Conservation (phyloP, 2,797 vertebrate species). For the Leuciscus waleckii region DNA sequence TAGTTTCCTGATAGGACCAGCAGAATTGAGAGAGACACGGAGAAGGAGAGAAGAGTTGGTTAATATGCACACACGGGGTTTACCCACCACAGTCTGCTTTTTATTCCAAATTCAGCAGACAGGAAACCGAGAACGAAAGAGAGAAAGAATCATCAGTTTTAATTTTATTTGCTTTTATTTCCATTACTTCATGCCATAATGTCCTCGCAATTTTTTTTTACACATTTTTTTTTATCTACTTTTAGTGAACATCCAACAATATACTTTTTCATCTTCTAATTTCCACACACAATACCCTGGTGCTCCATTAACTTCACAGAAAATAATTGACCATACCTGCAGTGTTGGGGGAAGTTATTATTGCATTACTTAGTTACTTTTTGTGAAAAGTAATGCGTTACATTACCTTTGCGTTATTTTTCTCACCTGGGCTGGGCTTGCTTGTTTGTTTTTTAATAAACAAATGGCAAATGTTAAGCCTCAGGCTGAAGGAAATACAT, state of each 20-base stretch:
- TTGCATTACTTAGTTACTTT: too few relatives aligned
- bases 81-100: background rate
- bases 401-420: too few relatives aligned
- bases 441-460: too few relatives aligned
- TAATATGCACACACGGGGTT: slow-evolving; percentile 8
- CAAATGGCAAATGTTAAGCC: too few relatives aligned
- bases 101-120: slow-evolving; percentile 22
- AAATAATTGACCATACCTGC: background rate
- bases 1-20: background rate
- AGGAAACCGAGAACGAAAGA: slow-evolving; percentile 16
- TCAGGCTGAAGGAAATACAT: too few relatives aligned
- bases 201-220: background rate
- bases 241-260: background rate
- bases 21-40: background rate
- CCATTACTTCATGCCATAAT: background rate
- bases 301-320: background rate
- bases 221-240: background rate
- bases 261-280: background rate
- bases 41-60: background rate
- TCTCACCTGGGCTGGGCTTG: too few relatives aligned
- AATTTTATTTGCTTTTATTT: background rate
- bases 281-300: background rate
- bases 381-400: too few relatives aligned
- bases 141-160: background rate
- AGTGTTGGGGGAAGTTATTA: too few relatives aligned